These are phyloP conservation scores for Coptodon rendalli DNA, from an alignment of 2,113 vertebrate species.

Conservation along the genomic window DNA sequence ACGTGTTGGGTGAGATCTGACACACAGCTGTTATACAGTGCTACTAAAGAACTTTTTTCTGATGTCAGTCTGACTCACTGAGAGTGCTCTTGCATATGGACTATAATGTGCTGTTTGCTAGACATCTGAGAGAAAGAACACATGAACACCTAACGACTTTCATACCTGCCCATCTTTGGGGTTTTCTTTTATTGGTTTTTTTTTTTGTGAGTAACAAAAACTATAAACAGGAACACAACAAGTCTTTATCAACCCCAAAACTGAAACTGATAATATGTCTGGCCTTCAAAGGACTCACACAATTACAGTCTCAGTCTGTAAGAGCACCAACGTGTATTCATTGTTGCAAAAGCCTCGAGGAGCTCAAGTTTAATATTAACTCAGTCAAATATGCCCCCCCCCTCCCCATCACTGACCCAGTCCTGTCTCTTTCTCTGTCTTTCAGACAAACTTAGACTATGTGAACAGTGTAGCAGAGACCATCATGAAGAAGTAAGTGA, in stretches of 20 bases:
- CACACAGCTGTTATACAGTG: background rate
- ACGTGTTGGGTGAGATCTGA: background rate
- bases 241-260: background rate
- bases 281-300: background rate
- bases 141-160: background rate
- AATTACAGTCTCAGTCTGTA: background rate
- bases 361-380: background rate
- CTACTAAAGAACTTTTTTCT: background rate
- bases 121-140: background rate
- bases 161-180: background rate
- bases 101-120: background rate
- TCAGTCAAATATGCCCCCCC: background rate
- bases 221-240: background rate
- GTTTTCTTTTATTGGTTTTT: background rate
- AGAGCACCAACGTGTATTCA: background rate
- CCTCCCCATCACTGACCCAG: background rate
- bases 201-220: background rate
- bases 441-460: conserved; percentile 74
- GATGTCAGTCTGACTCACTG: background rate
- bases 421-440: background rate
- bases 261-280: background rate
- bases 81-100: background rate
- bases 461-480: conserved; percentile 67
- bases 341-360: background rate
- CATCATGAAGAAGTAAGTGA: conserved; percentile 75